These are phyloP conservation scores for Dascyllus trimaculatus DNA, from an alignment of 2,113 vertebrate genomes.

Conservation along the genomic window DNA sequence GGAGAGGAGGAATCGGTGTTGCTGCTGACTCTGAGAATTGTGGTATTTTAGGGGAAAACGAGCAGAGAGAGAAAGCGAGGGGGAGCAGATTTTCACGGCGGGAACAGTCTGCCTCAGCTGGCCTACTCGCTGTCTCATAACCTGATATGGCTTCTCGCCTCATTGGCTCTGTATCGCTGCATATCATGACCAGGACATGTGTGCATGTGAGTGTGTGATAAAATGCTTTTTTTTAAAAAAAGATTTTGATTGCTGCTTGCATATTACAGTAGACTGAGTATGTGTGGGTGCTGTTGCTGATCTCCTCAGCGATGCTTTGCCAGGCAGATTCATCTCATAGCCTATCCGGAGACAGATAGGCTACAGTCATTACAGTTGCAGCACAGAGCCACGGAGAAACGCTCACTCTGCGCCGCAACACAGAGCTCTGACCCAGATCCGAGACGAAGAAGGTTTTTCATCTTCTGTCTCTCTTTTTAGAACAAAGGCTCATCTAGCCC, in stretches of 20 bases:
- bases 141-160: slow-evolving; percentile 53
- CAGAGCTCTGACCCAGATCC: slow-evolving; percentile 83
- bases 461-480: slow-evolving; percentile 73
- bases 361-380: slow-evolving; percentile 59
- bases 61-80: slow-evolving; percentile 15
- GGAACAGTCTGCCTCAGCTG: slow-evolving; percentile 46
- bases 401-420: slow-evolving; percentile 53
- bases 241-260: slow-evolving; percentile 54
- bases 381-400: slow-evolving; percentile 46
- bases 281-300: slow-evolving; percentile 30
- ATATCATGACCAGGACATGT: slow-evolving; percentile 16
- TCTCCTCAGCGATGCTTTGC: slow-evolving; percentile 39
- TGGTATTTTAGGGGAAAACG: slow-evolving; percentile 44
- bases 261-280: slow-evolving; percentile 30
- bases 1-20: slow-evolving; percentile 12
- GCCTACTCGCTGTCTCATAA: slow-evolving; percentile 35
- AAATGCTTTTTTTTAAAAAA: slow-evolving; percentile 19
- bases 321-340: slow-evolving; percentile 31
- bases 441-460: slow-evolving; percentile 71
- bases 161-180: slow-evolving; percentile 51
- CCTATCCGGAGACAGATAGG: slow-evolving; percentile 45
- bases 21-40: slow-evolving; percentile 48
- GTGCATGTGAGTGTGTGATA: slow-evolving; percentile 23
- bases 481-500: slow-evolving; percentile 78
- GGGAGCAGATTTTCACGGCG: slow-evolving; percentile 26